Conservation (phyloP, 2,797 vertebrate species). For the Mormyrus proboscirostris region DNA sequence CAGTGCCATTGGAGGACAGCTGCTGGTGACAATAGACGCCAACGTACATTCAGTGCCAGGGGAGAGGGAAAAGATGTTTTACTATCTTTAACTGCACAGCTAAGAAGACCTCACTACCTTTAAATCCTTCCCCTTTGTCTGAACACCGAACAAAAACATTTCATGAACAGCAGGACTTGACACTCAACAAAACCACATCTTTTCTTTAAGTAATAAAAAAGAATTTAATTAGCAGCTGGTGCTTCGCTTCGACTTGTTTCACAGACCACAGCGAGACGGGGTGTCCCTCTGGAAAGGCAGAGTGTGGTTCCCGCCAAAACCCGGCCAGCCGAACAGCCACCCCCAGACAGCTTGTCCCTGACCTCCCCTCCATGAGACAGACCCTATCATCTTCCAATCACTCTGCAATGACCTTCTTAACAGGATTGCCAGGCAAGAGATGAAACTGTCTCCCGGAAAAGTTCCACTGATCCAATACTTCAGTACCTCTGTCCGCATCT, state of each 20-base stretch:
- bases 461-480: not conserved
- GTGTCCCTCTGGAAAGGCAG: constrained; percentile 11
- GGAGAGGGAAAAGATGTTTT: not conserved
- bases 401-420: not conserved
- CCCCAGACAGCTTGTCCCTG: not conserved
- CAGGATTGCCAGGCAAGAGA: not conserved
- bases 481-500: not conserved
- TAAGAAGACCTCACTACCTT: constrained; percentile 7
- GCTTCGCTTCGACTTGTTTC: constrained; percentile 41
- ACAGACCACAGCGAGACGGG: constrained; percentile 39
- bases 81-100: not conserved
- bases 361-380: not conserved
- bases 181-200: constrained; percentile 54
- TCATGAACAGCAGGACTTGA: constrained; percentile 45
- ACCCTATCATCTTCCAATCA: not conserved
- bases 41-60: not conserved
- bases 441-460: not conserved
- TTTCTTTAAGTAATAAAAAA: constrained; percentile 46
- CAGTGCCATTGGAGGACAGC: not conserved
- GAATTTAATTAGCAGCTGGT: constrained; percentile 51
- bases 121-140: constrained; percentile 31
- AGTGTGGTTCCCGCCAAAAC: not conserved
- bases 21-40: not conserved
- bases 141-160: constrained; percentile 31
- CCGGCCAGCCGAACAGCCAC: not conserved